A percentile compares a stretch with the other conserved stretches of the same genome.
Conservation (phyloP, 2,113 vertebrate species). For the Rhinopithecus roxellana region DNA sequence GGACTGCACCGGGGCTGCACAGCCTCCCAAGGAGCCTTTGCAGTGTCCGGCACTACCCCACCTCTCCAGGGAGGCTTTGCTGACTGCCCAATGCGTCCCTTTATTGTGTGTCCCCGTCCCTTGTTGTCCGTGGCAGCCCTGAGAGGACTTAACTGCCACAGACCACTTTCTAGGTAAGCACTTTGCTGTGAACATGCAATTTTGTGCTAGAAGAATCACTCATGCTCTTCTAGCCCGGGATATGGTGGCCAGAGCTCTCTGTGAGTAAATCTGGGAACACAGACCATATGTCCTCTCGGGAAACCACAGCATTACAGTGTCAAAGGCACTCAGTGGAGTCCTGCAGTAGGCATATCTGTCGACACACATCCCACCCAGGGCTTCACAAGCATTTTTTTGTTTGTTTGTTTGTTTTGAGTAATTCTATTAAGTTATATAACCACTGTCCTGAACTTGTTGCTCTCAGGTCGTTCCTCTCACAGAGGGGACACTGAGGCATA, state of each 20-base stretch:
- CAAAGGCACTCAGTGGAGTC: background rate
- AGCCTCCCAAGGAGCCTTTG: background rate
- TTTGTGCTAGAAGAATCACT: background rate
- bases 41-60: background rate
- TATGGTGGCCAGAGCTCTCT: background rate
- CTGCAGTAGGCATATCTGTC: background rate
- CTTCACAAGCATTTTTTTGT: background rate
- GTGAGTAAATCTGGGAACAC: background rate
- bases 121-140: background rate
- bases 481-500: background rate
- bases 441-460: background rate
- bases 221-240: background rate
- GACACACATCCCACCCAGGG: background rate
- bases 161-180: background rate
- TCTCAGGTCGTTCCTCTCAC: background rate
- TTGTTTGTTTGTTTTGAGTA: background rate
- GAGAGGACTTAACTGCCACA: background rate
- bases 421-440: background rate
- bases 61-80: background rate
- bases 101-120: fast-evolving
- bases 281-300: background rate
- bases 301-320: background rate
- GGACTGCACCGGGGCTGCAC: fast-evolving
- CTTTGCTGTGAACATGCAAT: background rate
- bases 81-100: background rate